These are phyloP conservation scores for Geococcyx californianus DNA, from an alignment of 2,113 vertebrate species.

Conservation along the genomic window DNA sequence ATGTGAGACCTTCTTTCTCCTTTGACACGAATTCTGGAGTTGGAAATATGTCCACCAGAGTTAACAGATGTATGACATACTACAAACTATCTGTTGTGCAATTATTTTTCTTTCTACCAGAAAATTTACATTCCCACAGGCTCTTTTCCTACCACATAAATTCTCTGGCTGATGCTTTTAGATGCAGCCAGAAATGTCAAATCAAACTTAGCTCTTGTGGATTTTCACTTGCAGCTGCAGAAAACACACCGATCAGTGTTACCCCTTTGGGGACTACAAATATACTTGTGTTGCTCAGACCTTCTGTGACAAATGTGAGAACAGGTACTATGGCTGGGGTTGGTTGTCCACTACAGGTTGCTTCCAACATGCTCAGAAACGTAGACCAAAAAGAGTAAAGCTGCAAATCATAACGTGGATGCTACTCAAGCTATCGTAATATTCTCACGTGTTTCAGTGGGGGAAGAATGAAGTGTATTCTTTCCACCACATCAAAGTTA, in stretches of 20 bases:
- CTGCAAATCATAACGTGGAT: not conserved
- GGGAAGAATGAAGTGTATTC: not conserved
- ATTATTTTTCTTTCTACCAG: not conserved
- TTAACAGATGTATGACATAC: not conserved
- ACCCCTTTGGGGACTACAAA: not conserved
- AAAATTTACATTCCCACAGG: not conserved
- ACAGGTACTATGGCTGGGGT: not conserved
- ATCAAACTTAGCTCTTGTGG: not conserved
- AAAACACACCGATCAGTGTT: not conserved
- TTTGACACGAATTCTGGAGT: not conserved
- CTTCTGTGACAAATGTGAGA: not conserved
- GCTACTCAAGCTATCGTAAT: not conserved
- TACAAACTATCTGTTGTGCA: not conserved
- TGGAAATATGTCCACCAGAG: not conserved
- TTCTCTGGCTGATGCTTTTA: not conserved
- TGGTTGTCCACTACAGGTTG: not conserved
- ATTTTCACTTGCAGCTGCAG: not conserved
- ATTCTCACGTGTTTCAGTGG: not conserved
- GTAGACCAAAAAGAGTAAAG: not conserved
- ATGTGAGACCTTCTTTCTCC: not conserved
- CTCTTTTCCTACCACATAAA: not conserved
- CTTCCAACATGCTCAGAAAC: not conserved
- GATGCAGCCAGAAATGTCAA: not conserved
- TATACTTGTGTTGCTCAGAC: not conserved
- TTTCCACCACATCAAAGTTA: fast-evolving